phyloP scores from a whole-genome alignment of 1,140 invertebrate genomes.

The Protaetia brevitarsis region DNA sequence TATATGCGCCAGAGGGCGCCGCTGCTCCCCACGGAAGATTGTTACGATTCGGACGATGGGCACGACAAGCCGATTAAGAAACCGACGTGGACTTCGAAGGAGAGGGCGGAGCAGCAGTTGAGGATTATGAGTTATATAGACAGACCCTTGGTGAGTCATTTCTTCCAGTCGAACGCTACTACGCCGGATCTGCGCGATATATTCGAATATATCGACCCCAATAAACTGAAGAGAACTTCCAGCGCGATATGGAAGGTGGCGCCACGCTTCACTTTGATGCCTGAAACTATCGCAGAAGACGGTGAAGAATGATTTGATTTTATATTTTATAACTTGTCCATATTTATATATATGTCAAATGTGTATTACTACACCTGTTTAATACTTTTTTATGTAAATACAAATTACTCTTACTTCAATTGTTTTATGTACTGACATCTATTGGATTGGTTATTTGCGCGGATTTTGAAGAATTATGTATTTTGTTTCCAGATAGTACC shows the following conservation, averaged over 20 bases:
- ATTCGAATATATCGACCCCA: slow-evolving; percentile 63
- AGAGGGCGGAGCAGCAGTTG: slow-evolving; percentile 33
- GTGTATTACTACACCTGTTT: too few relatives aligned
- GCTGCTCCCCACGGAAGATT: slow-evolving; percentile 53
- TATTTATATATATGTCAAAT: too few relatives aligned
- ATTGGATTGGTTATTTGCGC: too few relatives aligned
- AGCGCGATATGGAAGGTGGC: slow-evolving; percentile 69
- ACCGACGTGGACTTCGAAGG: slow-evolving; percentile 32
- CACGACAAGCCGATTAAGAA: background rate
- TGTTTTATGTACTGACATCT: too few relatives aligned
- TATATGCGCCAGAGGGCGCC: slow-evolving; percentile 50
- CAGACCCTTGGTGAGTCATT: slow-evolving; percentile 50
- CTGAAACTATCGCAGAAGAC: background rate
- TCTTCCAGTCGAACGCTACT: slow-evolving; percentile 62
- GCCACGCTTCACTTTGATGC: slow-evolving; percentile 15
- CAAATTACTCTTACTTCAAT: too few relatives aligned
- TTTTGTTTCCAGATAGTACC: too few relatives aligned
- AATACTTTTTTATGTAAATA: too few relatives aligned
- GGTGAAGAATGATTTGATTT: background rate
- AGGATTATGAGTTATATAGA: slow-evolving; percentile 21
- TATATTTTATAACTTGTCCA: background rate
- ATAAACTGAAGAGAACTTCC: slow-evolving; percentile 64
- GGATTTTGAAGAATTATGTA: too few relatives aligned
- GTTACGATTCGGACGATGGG: slow-evolving; percentile 56
- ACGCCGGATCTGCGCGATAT: slow-evolving; percentile 63